A percentile compares a stretch with the other conserved stretches of the same genome.
Evolutionary conservation across 2,113 vertebrate genomes (phyloP).

Genomic region (Myxocyprinus asiaticus): DNA sequence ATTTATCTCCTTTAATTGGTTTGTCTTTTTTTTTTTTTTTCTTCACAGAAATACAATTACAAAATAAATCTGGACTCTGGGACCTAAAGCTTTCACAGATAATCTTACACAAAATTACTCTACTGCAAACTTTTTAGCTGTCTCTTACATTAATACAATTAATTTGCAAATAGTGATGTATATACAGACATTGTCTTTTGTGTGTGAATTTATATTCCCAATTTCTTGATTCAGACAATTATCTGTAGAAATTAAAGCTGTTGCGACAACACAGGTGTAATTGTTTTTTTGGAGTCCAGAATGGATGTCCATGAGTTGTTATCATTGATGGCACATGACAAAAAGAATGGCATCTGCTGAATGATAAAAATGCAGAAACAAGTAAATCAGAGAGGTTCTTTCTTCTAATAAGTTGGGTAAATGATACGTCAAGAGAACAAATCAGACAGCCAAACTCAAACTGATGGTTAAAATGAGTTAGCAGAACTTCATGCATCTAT

Average conservation of each 20-base stretch:
- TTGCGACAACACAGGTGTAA: not conserved
- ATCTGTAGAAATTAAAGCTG: not conserved
- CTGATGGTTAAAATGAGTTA: too few relatives aligned
- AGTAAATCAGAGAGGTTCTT: too few relatives aligned
- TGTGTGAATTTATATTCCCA: conserved; percentile 9
- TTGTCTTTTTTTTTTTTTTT: not conserved
- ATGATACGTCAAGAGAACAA: too few relatives aligned
- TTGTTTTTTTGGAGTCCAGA: not conserved
- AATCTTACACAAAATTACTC: not conserved
- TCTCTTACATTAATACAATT: not conserved
- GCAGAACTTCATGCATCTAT: too few relatives aligned
- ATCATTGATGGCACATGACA: too few relatives aligned
- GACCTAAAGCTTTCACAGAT: not conserved
- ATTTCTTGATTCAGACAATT: not conserved
- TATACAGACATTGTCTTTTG: conserved; percentile 1
- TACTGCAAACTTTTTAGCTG: not conserved
- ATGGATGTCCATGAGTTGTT: too few relatives aligned
- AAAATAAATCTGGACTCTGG: conserved; percentile 46
- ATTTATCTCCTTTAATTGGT: not conserved
- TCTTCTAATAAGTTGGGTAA: too few relatives aligned
- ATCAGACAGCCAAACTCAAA: too few relatives aligned
- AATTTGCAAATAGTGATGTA: not conserved
- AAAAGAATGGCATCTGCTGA: too few relatives aligned
- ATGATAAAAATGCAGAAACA: too few relatives aligned
- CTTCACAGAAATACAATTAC: conserved; percentile 62